Percentiles rank a stretch among this genome's conserved stretches.
phyloP scores from a whole-genome alignment of 1,140 invertebrate genomes.

The Nasonia longicornis region DNA sequence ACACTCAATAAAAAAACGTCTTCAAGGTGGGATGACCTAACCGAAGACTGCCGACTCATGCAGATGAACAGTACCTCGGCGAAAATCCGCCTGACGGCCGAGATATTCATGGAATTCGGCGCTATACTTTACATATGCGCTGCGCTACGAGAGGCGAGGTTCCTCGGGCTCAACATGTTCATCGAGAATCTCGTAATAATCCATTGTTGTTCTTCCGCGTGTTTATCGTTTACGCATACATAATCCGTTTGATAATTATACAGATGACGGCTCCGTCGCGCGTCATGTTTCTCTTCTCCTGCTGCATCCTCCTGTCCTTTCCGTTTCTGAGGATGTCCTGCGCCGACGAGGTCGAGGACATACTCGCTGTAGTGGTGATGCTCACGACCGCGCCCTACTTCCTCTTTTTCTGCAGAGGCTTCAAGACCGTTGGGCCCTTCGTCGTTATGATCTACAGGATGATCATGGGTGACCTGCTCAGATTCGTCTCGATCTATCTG shows the following conservation, averaged over 20 bases:
- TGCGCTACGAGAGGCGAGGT: conserved; percentile 83
- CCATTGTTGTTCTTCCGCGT: too few species aligned
- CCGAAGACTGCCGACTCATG: conserved; percentile 79
- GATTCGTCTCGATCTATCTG: conserved; percentile 96
- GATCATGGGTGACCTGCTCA: conserved; percentile 93
- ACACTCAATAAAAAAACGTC: not conserved
- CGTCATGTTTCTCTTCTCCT: conserved; percentile 94
- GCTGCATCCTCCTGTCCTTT: conserved; percentile 86
- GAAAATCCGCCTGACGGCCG: conserved; percentile 77
- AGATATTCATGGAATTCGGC: conserved; percentile 80
- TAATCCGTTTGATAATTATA: conserved; percentile 45
- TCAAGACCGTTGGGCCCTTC: conserved; percentile 98
- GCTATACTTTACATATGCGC: conserved; percentile 85
- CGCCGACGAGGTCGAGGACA: conserved; percentile 87
- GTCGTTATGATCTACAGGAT: conserved; percentile 99
- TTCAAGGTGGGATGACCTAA: conserved; percentile 76
- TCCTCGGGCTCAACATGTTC: conserved; percentile 90
- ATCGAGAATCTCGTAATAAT: conserved; percentile 84
- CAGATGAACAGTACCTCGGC: conserved; percentile 71
- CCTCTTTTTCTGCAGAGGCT: conserved; percentile 98
- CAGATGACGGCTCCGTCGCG: conserved; percentile 90
- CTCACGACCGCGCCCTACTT: conserved; percentile 96
- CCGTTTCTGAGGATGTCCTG: conserved; percentile 88
- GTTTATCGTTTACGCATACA: too few species aligned
- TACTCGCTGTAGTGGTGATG: conserved; percentile 93